A percentile compares a stretch with the other conserved stretches of the same genome.
Evolutionary conservation across 2,797 vertebrate genomes (phyloP).

Genomic region (Centropyge bicolor): DNA sequence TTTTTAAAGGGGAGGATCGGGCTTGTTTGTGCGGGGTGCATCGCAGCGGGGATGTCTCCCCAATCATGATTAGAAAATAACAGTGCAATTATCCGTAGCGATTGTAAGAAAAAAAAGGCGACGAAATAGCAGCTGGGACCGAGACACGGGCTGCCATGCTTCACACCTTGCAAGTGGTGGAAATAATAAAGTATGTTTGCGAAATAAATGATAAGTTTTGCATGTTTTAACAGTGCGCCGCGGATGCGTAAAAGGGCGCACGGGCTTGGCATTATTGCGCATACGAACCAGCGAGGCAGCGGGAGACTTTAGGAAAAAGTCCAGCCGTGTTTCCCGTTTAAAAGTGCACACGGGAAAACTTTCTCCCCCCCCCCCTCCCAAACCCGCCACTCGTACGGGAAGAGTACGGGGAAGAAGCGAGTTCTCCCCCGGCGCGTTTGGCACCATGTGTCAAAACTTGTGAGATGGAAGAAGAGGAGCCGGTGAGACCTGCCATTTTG

Average conservation of each 20-base stretch:
- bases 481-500: conserved; percentile 97
- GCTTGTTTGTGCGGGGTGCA: conserved; percentile 81
- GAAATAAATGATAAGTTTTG: conserved; percentile 15
- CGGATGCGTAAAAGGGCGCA: conserved; percentile 59
- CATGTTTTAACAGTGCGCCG: conserved; percentile 3
- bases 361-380: conserved; percentile 56
- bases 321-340: conserved; percentile 34
- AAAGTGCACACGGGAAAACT: conserved; percentile 74
- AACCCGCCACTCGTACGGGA: conserved; percentile 50
- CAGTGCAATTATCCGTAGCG: conserved; percentile 91
- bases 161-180: conserved; percentile 77
- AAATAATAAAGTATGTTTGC: too few species aligned
- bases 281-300: conserved; percentile 24
- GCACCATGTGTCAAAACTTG: conserved; percentile 89
- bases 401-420: conserved; percentile 70
- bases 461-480: conserved; percentile 88
- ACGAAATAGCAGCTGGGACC: conserved; percentile 85
- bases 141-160: conserved; percentile 82
- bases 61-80: conserved; percentile 90
- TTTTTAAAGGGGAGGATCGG: conserved; percentile 60
- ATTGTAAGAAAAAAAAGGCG: conserved; percentile 86
- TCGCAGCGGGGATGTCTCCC: conserved; percentile 85
- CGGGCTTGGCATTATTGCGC: conserved; percentile 36
- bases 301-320: conserved; percentile 53
- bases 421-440: conserved; percentile 73